A percentile compares a stretch with the other conserved stretches of the same genome.
Evolutionary conservation across 37 sponge, comb jelly and placozoan species (phyloP).

Genomic region (Aplysina aerophoba): DNA sequence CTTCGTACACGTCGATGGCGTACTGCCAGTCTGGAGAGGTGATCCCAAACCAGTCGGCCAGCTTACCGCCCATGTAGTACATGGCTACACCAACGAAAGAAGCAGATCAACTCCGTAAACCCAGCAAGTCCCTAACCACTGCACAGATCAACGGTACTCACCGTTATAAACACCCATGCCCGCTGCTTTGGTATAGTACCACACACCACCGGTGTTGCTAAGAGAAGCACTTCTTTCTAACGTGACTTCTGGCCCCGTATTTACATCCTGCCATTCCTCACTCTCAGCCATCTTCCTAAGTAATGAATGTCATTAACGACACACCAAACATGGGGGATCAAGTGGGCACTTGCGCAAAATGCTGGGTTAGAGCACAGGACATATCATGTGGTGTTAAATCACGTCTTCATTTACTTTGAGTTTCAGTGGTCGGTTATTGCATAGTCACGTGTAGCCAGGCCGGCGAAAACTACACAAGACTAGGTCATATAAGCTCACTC

Average conservation of each 20-base stretch:
- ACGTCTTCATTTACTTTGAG: neutral
- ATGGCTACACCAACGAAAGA: slow-evolving; percentile 5
- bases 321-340: too few species aligned
- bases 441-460: neutral
- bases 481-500: too few species aligned
- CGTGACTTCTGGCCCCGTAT: neutral
- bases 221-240: neutral
- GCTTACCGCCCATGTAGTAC: slow-evolving; percentile 55
- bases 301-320: too few species aligned
- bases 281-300: too few species aligned
- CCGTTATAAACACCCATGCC: neutral
- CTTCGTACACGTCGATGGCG: slow-evolving; percentile 66
- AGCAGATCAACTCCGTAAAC: neutral
- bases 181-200: neutral
- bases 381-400: too few species aligned
- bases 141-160: neutral
- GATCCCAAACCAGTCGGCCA: slow-evolving; percentile 58
- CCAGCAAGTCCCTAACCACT: neutral
- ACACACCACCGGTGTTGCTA: neutral
- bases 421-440: neutral
- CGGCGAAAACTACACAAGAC: too few species aligned
- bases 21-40: slow-evolving; percentile 76
- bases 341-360: too few species aligned
- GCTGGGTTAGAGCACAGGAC: too few species aligned
- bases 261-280: too few species aligned